phyloP scores from a whole-genome alignment of 2,113 vertebrate species.

The Brachypodius melanocephalos region DNA sequence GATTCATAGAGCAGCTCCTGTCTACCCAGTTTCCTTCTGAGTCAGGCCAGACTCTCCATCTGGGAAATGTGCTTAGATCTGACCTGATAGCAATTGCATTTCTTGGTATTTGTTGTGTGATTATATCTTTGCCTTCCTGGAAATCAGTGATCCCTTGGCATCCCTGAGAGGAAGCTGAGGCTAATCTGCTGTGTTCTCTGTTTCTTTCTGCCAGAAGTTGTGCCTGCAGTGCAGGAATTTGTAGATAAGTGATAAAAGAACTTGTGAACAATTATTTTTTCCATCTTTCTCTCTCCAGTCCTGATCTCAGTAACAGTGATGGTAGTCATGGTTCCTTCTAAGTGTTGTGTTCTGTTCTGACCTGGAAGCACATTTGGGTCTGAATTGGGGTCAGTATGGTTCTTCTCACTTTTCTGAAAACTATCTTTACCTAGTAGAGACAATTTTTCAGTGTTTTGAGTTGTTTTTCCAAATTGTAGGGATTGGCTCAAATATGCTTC shows the following conservation, averaged over 20 bases:
- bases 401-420: not conserved
- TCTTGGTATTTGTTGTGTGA: not conserved
- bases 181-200: not conserved
- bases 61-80: not conserved
- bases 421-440: not conserved
- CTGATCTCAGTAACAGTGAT: not conserved
- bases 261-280: not conserved
- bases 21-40: not conserved
- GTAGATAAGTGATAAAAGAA: not conserved
- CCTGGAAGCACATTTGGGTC: not conserved
- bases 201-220: not conserved
- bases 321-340: not conserved
- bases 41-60: not conserved
- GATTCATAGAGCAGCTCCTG: not conserved
- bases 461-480: not conserved
- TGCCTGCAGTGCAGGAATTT: not conserved
- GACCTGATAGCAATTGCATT: not conserved
- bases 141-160: not conserved
- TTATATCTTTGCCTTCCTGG: not conserved
- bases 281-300: not conserved
- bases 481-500: not conserved
- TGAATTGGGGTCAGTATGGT: not conserved
- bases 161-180: not conserved
- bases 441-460: not conserved
- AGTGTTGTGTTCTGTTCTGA: not conserved